Evolutionary conservation across 2,797 vertebrate species (phyloP), one percentile per base, ranked within the genome.

Genomic region (Leptatherina wallacei): DNA sequence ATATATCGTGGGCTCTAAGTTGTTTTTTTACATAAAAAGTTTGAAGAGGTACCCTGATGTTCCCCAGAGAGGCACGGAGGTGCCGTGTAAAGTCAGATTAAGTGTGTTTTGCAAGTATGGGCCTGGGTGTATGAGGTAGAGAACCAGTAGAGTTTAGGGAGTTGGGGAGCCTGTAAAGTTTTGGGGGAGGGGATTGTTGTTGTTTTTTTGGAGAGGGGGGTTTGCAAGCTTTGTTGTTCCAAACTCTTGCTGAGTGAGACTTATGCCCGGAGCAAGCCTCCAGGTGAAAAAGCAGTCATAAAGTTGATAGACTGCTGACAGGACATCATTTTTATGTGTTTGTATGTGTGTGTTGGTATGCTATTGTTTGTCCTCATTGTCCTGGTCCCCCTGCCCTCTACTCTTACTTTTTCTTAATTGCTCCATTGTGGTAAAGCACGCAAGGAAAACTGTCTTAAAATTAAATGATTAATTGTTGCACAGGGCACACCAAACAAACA

Each of bases 241-340:
- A 57, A 80, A 79, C 77, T 66, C 76, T 67, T 80, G 75, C 76
- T 88, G 84, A 86, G 78, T 80, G 71, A 71, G 75, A 87, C 56
- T 89, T 74, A 70, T 67, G 78, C 71, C 77, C 9, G 8, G 49
- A 82, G 65, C 36, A 13, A 11, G 12, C 47, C 77, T 85, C 83
- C 87, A 91, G 91, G 89, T 92, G 90, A 77, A 90, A 92, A 88
- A 89, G 85, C 89, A 88, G 85, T 57, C 82, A 58, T 87, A 91
- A 91, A 86, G 24, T 52, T 69, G 62, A 92, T 61, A 62, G 63
- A 58, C 60, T 77, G 79, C 80, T 80, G 87, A 82, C 87, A 90
- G 82, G 82, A 88, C 84, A 85, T 76, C 67, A 87, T 63, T 81
- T 84, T 85, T 80, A 63, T 75, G 49, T 60, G 58, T 65, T 20